These are phyloP conservation scores for Spermophilus dauricus DNA, from an alignment of 2,113 vertebrate genomes.

Conservation along the genomic window DNA sequence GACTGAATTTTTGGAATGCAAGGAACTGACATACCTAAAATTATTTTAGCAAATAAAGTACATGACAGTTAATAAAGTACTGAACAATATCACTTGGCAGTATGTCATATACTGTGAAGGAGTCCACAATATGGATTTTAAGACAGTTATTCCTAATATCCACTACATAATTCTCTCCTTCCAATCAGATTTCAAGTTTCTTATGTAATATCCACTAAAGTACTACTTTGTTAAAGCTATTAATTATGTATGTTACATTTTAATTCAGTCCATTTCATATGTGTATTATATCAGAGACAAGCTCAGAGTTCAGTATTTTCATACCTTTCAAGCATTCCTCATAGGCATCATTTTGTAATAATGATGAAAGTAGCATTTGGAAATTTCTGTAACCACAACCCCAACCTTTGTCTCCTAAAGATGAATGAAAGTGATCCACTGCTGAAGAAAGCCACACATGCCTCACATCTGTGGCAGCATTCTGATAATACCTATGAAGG, in stretches of 20 bases:
- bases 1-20: conserved; percentile 95
- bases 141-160: background rate
- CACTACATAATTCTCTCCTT: background rate
- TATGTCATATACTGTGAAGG: background rate
- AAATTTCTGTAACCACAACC: conserved; percentile 98
- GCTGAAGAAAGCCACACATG: conserved; percentile 94
- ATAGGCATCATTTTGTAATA: conserved; percentile 90
- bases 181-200: conserved; percentile 28
- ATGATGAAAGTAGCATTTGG: conserved; percentile 96
- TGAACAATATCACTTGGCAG: background rate
- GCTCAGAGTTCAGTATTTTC: conserved; percentile 42
- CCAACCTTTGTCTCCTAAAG: conserved; percentile 95
- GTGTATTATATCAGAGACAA: background rate
- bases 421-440: conserved; percentile 94
- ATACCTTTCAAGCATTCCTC: conserved; percentile 90
- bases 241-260: background rate
- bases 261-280: background rate
- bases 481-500: conserved; percentile 91
- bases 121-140: background rate
- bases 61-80: background rate
- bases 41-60: conserved; percentile 63
- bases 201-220: conserved; percentile 15
- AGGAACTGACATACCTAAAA: conserved; percentile 91
- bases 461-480: conserved; percentile 87
- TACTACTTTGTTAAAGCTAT: conserved; percentile 11